A percentile compares a stretch with the other conserved stretches of the same genome.
These are phyloP conservation scores for Cyclophora albipunctata DNA, from an alignment of 2,888 invertebrate genomes.

Conservation along the genomic window DNA sequence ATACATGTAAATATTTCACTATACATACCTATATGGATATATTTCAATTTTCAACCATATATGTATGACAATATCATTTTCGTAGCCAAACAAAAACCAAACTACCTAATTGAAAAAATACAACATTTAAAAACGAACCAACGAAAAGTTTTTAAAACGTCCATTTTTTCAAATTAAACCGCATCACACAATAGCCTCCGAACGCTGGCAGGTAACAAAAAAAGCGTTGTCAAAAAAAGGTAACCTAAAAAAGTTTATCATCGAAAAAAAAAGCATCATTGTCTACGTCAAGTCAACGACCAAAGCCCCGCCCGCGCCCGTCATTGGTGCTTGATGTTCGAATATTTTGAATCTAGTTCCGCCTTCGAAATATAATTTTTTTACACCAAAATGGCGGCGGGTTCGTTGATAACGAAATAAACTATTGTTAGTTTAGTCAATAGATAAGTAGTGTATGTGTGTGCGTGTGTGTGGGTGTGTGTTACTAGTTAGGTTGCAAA, in stretches of 20 bases:
- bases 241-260: conserved; percentile 26
- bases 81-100: too few species aligned
- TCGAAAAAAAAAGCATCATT: conserved; percentile 58
- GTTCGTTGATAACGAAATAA: conserved; percentile 57
- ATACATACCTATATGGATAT: too few species aligned
- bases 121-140: background rate
- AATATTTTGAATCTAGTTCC: conserved; percentile 72
- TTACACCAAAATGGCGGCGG: conserved; percentile 67
- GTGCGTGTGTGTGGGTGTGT: conserved; percentile 1
- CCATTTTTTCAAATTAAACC: too few species aligned
- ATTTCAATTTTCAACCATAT: too few species aligned
- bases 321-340: conserved; percentile 70
- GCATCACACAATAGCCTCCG: background rate
- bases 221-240: conserved; percentile 17
- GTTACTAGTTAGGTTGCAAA: too few species aligned
- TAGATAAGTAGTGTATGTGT: background rate
- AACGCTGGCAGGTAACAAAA: conserved; percentile 10
- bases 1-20: too few species aligned
- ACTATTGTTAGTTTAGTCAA: too few species aligned
- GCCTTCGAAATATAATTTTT: conserved; percentile 72
- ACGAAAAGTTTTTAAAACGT: conserved; percentile 12
- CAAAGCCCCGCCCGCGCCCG: conserved; percentile 64
- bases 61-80: too few species aligned
- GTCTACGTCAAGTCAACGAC: conserved; percentile 66
- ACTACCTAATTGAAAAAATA: too few species aligned